Evolutionary conservation across 2,113 vertebrate genomes (phyloP).

Genomic region (Atrichornis clamosus): DNA sequence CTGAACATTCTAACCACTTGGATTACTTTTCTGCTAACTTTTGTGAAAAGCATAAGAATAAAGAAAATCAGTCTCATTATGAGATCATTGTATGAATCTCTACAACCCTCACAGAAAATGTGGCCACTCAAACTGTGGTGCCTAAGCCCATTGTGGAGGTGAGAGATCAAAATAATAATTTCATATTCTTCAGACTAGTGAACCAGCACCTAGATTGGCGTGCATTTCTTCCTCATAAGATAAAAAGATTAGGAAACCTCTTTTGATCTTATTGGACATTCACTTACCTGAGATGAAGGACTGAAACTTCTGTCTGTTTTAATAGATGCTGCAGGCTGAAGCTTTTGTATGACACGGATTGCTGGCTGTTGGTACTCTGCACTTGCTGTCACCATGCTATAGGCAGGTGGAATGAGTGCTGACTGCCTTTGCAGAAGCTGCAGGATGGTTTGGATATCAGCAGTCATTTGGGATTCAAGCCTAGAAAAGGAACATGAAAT

Average conservation of each 20-base stretch:
- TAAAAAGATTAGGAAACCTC: not conserved
- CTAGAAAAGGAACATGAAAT: slow-evolving; percentile 65
- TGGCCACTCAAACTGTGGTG: not conserved
- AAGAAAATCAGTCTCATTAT: not conserved
- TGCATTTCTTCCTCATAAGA: not conserved
- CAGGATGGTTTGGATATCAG: slow-evolving; percentile 93
- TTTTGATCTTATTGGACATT: not conserved
- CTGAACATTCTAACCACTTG: not conserved
- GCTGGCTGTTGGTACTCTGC: slow-evolving; percentile 82
- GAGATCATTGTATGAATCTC: not conserved
- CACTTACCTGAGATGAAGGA: slow-evolving; percentile 82
- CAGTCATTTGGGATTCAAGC: slow-evolving; percentile 94
- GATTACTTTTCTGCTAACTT: not conserved
- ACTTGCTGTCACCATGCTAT: slow-evolving; percentile 88
- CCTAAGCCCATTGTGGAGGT: not conserved
- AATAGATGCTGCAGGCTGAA: slow-evolving; percentile 78
- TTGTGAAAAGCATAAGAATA: not conserved
- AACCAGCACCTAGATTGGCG: not conserved
- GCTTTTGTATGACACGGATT: slow-evolving; percentile 57
- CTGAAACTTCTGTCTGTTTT: slow-evolving; percentile 83
- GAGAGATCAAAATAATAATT: not conserved
- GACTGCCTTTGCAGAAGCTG: slow-evolving; percentile 92
- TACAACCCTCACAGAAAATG: not conserved
- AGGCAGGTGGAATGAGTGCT: slow-evolving; percentile 88
- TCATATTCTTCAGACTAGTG: not conserved